Evolutionary conservation across 2,888 invertebrate species (phyloP).

Genomic region (Eupeodes luniger): DNA sequence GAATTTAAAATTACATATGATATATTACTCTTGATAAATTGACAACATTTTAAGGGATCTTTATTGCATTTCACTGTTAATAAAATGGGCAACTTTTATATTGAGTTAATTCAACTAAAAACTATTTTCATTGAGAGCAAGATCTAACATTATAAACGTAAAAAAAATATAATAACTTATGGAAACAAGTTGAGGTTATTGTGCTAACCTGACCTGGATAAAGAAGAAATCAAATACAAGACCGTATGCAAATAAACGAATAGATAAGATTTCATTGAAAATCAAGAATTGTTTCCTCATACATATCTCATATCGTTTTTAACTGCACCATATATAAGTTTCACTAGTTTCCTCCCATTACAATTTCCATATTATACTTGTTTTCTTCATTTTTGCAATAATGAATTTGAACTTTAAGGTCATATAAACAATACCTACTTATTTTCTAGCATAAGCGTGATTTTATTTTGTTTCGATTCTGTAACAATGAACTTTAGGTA

Average conservation of each 20-base stretch:
- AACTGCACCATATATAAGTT: conserved; percentile 9
- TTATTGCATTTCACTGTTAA: not conserved
- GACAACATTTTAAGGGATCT: too few relatives aligned
- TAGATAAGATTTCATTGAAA: conserved; percentile 21
- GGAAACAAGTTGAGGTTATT: conserved; percentile 36
- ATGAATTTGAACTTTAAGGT: conserved; percentile 21
- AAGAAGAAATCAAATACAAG: conserved; percentile 29
- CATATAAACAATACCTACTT: not conserved
- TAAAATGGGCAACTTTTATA: not conserved
- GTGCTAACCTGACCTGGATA: conserved; percentile 8
- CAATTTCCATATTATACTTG: conserved; percentile 1
- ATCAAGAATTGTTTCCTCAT: conserved; percentile 34
- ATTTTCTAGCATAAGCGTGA: not conserved
- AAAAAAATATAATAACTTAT: not conserved
- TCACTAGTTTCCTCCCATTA: not conserved
- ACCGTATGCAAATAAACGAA: not conserved
- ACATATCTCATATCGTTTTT: not conserved
- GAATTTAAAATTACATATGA: too few relatives aligned
- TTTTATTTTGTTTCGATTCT: not conserved
- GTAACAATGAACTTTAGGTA: not conserved
- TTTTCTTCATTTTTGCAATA: conserved; percentile 1
- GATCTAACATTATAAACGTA: not conserved
- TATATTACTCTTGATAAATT: too few relatives aligned
- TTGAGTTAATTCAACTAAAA: not conserved
- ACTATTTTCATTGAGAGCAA: not conserved